Conservation (phyloP, 2,888 invertebrate genomes). For the Eupeodes luniger region DNA sequence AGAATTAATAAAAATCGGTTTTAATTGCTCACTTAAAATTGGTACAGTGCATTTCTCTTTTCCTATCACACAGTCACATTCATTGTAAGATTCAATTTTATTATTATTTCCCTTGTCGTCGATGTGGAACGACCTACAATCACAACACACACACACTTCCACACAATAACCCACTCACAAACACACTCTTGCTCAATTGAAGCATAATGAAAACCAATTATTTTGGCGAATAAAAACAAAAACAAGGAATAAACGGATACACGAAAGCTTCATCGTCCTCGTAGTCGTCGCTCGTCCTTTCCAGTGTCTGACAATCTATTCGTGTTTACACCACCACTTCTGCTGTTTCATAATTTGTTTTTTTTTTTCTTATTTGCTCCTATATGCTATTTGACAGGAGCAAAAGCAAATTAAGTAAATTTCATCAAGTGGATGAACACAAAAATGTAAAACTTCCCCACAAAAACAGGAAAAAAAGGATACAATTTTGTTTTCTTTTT, state of each 20-base stretch:
- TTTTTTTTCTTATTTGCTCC: neutral
- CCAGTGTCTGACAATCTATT: conserved; percentile 67
- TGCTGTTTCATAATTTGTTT: neutral
- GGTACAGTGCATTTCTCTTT: conserved; percentile 33
- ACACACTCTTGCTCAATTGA: conserved; percentile 49
- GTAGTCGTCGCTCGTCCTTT: conserved; percentile 17
- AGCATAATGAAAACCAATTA: conserved; percentile 68
- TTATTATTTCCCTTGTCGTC: conserved; percentile 21
- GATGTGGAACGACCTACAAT: conserved; percentile 49
- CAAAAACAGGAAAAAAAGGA: neutral
- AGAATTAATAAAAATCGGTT: conserved; percentile 35
- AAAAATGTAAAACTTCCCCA: neutral
- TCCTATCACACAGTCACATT: neutral
- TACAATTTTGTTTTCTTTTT: neutral
- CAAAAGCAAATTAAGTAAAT: conserved; percentile 23
- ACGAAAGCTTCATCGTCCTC: conserved; percentile 50
- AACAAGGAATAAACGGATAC: conserved; percentile 53
- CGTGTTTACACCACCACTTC: conserved; percentile 59
- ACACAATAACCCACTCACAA: conserved; percentile 1
- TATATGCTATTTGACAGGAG: conserved; percentile 34
- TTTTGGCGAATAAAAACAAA: conserved; percentile 63
- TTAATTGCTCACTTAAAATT: conserved; percentile 50
- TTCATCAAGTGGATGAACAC: conserved; percentile 44
- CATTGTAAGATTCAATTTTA: conserved; percentile 43
- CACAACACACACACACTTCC: neutral